Conservation (phyloP, 2,113 vertebrate genomes). For the Rhinichthys klamathensis region DNA sequence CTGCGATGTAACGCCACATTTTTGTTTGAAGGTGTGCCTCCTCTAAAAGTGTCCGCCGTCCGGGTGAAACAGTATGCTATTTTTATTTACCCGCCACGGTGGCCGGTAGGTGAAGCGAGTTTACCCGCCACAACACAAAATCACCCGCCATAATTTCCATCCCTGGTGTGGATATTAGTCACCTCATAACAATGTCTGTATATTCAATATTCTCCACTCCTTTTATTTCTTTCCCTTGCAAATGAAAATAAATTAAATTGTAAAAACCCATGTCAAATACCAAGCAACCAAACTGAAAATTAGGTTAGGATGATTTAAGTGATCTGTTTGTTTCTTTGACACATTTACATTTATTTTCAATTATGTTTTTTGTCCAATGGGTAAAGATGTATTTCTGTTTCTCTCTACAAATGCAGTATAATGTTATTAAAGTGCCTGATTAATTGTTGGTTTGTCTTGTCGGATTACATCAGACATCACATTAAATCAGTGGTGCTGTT, state of each 20-base stretch:
- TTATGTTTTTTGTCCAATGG: background rate
- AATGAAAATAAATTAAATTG: background rate
- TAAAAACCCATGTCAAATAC: background rate
- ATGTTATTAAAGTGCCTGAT: background rate
- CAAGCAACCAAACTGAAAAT: background rate
- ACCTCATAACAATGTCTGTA: background rate
- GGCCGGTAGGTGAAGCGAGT: too few relatives aligned
- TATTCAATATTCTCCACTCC: background rate
- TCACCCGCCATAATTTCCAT: too few relatives aligned
- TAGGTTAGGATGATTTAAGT: background rate
- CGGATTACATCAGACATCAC: background rate
- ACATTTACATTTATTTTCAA: background rate
- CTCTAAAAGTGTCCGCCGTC: too few relatives aligned
- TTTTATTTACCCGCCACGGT: too few relatives aligned
- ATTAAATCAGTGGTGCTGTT: background rate
- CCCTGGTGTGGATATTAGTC: conserved; percentile 24
- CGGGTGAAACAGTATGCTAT: too few relatives aligned
- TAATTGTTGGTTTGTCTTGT: background rate
- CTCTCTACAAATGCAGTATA: background rate
- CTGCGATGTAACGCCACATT: too few relatives aligned
- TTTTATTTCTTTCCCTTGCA: background rate
- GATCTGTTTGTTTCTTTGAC: background rate
- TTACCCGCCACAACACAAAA: too few relatives aligned
- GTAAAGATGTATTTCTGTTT: background rate
- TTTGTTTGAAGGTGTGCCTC: too few relatives aligned